A percentile compares a stretch with the other conserved stretches of the same genome.
Conservation (phyloP, 2,888 invertebrate species). For the Perizoma flavofasciatum region DNA sequence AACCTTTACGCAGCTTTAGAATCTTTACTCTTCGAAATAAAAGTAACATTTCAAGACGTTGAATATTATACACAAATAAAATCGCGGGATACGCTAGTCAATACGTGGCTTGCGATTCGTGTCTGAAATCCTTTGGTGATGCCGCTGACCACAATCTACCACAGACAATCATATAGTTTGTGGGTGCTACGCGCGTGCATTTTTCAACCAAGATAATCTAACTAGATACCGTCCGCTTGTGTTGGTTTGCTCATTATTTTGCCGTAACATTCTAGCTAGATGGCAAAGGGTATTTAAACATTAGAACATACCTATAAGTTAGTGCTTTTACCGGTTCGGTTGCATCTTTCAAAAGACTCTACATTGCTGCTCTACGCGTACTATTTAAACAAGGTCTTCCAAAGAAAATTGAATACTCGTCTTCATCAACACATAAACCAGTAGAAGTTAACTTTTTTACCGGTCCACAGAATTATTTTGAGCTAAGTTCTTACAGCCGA, state of each 20-base stretch:
- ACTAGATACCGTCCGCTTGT: conserved; percentile 12
- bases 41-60: conserved; percentile 11
- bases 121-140: conserved; percentile 34
- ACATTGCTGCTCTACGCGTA: too few relatives aligned
- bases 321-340: too few relatives aligned
- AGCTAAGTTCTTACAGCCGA: too few relatives aligned
- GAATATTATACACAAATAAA: conserved; percentile 11
- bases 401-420: too few relatives aligned
- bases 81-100: conserved; percentile 23
- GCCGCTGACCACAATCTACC: conserved; percentile 28
- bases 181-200: conserved; percentile 22
- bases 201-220: conserved; percentile 36
- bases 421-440: too few relatives aligned
- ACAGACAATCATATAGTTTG: conserved; percentile 11
- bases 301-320: too few relatives aligned
- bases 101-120: conserved; percentile 23
- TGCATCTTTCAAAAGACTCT: too few relatives aligned
- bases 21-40: conserved; percentile 4
- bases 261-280: conserved; percentile 6
- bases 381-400: too few relatives aligned
- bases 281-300: not conserved
- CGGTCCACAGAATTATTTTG: too few relatives aligned
- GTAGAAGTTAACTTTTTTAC: too few relatives aligned
- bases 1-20: not conserved
- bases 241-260: conserved; percentile 22